Conservation (phyloP, 2,888 invertebrate species). For the Cephus runcator region DNA sequence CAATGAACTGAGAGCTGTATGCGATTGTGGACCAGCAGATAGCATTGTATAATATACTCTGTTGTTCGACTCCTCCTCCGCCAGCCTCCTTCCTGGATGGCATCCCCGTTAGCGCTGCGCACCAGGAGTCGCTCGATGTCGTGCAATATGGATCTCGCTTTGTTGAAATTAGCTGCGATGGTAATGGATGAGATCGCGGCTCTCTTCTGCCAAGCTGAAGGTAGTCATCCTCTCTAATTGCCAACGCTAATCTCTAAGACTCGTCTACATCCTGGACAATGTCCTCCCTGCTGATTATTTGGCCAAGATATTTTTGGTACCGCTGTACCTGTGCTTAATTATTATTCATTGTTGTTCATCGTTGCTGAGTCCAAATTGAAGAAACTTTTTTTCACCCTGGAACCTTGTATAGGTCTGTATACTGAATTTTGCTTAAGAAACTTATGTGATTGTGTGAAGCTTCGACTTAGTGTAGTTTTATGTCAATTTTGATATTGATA, state of each 20-base stretch:
- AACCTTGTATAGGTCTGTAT: too few relatives aligned
- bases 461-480: background rate
- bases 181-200: conserved; percentile 45
- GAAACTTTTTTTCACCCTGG: background rate
- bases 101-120: conserved; percentile 13
- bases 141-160: conserved; percentile 41
- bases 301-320: background rate
- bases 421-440: too few relatives aligned
- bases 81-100: conserved; percentile 6
- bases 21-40: conserved; percentile 61
- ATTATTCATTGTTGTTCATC: background rate
- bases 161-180: conserved; percentile 51
- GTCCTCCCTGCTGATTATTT: background rate
- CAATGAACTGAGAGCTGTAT: conserved; percentile 60
- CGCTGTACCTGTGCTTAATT: background rate
- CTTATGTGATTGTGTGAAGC: background rate
- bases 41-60: conserved; percentile 63
- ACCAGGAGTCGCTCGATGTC: conserved; percentile 13
- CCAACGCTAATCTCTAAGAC: background rate
- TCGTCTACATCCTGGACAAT: background rate
- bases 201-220: background rate
- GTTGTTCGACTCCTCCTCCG: conserved; percentile 48
- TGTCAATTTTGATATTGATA: background rate
- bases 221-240: background rate
- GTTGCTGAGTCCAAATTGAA: background rate